Percentiles rank a stretch among this genome's conserved stretches.
Conservation (phyloP, 2,113 vertebrate genomes). For the Hypocryptadius cinnamomeus region DNA sequence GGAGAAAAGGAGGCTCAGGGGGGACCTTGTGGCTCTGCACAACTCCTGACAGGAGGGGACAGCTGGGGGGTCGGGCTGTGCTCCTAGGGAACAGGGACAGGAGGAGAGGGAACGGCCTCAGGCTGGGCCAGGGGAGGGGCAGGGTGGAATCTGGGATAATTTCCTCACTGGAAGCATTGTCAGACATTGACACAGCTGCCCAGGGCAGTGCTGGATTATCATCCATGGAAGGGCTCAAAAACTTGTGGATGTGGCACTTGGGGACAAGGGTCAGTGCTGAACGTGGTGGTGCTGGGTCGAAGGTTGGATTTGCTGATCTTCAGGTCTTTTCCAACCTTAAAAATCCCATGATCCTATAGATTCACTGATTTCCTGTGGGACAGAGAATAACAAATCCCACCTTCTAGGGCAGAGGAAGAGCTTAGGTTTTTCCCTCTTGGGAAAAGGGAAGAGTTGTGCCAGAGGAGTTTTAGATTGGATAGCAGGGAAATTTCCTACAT, state of each 20-base stretch:
- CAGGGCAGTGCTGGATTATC: not conserved
- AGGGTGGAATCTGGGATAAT: accelerated
- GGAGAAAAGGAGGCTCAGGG: not conserved
- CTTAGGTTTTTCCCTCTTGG: not conserved
- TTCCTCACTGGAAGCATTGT: accelerated
- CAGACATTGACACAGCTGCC: accelerated
- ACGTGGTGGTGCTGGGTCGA: not conserved
- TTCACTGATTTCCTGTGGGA: not conserved
- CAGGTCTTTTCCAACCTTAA: not conserved
- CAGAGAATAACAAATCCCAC: not conserved
- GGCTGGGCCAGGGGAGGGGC: not conserved
- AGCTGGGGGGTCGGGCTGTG: not conserved
- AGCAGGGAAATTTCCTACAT: not conserved
- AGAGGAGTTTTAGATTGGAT: not conserved
- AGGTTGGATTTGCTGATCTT: not conserved
- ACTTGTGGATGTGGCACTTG: not conserved
- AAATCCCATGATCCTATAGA: no score
- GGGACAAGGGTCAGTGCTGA: not conserved
- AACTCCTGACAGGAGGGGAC: not conserved
- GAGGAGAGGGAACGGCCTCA: not conserved
- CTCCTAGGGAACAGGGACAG: not conserved
- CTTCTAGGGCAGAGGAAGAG: not conserved
- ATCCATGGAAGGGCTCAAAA: not conserved
- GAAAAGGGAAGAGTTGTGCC: not conserved
- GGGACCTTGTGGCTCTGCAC: not conserved